Evolutionary conservation across 2,888 invertebrate species (phyloP).

Genomic region (Emesis furor): DNA sequence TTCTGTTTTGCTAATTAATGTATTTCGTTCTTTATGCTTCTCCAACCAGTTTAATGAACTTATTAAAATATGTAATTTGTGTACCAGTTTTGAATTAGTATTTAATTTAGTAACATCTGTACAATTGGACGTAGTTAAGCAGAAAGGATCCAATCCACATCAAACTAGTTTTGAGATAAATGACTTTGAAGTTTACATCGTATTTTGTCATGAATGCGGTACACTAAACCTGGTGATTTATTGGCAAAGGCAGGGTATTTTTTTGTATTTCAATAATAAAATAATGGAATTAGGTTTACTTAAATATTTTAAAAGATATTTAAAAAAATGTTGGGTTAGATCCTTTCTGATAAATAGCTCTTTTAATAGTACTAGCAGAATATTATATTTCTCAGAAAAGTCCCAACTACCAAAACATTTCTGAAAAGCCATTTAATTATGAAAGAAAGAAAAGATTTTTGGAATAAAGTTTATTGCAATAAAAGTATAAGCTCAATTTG

Average conservation of each 20-base stretch:
- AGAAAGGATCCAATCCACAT: slow-evolving; percentile 30
- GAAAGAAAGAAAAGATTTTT: slow-evolving; percentile 9
- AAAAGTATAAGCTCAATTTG: slow-evolving; percentile 5
- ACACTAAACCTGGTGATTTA: slow-evolving; percentile 6
- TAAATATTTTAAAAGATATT: slow-evolving; percentile 12
- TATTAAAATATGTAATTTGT: too few species aligned
- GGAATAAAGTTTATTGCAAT: slow-evolving; percentile 17
- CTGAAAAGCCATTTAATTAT: slow-evolving; percentile 12
- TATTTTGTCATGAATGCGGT: slow-evolving; percentile 22
- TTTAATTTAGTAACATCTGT: too few species aligned
- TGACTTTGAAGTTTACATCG: slow-evolving; percentile 32
- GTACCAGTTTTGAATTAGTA: too few species aligned
- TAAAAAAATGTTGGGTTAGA: too few species aligned
- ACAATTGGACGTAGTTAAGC: slow-evolving; percentile 20
- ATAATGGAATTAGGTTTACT: slow-evolving; percentile 18
- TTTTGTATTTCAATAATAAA: slow-evolving; percentile 17
- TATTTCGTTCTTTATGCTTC: too few species aligned
- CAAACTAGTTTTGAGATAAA: slow-evolving; percentile 31
- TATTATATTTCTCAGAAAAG: slow-evolving; percentile 24
- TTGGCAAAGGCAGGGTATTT: slow-evolving; percentile 24
- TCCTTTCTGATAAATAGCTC: too few species aligned
- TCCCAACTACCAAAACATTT: slow-evolving; percentile 4
- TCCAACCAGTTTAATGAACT: too few species aligned
- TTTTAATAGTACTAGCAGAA: too few species aligned
- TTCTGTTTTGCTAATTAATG: too few species aligned